A percentile compares a stretch with the other conserved stretches of the same genome.
Conservation (phyloP, 2,113 vertebrate genomes). For the Cochlearius cochlearius region DNA sequence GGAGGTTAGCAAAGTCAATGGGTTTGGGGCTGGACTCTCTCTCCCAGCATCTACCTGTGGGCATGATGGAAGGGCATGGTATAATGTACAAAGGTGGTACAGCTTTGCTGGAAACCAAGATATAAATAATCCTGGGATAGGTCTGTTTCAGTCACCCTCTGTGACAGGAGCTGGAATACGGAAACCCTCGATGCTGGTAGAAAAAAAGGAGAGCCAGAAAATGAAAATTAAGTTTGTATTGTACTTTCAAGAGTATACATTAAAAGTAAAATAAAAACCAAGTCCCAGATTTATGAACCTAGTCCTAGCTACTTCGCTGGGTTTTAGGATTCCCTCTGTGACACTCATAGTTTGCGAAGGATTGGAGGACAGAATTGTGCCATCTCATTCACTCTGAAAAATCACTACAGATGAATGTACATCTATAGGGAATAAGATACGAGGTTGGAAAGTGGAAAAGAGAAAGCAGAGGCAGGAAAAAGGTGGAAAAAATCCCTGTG, state of each 20-base stretch:
- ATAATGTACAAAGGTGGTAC: neutral
- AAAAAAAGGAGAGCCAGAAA: neutral
- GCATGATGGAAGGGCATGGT: neutral
- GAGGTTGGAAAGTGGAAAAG: neutral
- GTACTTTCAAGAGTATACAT: neutral
- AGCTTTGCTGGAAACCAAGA: neutral
- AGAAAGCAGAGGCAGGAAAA: neutral
- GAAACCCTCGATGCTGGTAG: accelerated
- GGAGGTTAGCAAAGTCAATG: neutral
- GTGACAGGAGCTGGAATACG: neutral
- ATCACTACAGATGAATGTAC: neutral
- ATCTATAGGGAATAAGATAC: neutral
- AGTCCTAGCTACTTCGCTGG: neutral
- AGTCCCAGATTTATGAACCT: neutral
- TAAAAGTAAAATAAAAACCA: neutral
- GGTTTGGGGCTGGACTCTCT: neutral
- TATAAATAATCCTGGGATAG: neutral
- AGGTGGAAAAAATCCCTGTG: neutral
- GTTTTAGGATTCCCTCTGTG: neutral
- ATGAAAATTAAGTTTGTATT: neutral
- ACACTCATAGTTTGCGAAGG: neutral
- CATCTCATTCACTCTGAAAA: neutral
- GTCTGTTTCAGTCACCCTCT: neutral
- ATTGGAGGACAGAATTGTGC: neutral
- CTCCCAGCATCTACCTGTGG: neutral